Evolutionary conservation across 1,140 invertebrate species (phyloP), one percentile per base, ranked within the genome.

Genomic region (Telenomus remus): DNA sequence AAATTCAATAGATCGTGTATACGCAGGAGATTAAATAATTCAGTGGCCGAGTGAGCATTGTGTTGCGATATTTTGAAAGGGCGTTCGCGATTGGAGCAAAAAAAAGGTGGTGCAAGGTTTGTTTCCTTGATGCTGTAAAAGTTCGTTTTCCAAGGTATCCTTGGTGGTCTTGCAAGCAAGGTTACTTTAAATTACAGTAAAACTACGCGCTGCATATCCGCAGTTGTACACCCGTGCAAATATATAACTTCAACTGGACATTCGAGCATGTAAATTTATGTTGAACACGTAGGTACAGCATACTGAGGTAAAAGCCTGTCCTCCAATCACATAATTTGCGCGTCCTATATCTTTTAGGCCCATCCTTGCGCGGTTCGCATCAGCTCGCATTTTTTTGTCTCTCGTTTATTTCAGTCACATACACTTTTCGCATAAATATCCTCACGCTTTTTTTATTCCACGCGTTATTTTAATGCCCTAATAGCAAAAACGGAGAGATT

Each of bases 241-340:
- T 78, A 69, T 71, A 73, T 76, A 74, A 69, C 68, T 69, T 72
- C 79, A 80, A 71, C 73, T 57, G 69, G 68, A 78, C 68, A 73
- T 63, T 69, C 55, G 59, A 70, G 54, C 78, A 77, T 80, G 76
- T 80, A 79, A 80, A 80, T 81, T 81, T 79, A 81, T 80, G 76
- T 79, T 74, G 59, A 78, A 77, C 68, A 73, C 51, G 76, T 69
- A 71, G 64, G 54, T 74, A 66, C 54, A 69, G 74, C 59, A 73
- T 79, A 69, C 63, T 70, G 65, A 78, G 53, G 55, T 65, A 74
- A 79, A 68, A 66, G 55, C 70, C 63, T 43, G 76, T 81, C 68
- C 72, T 79, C 73, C 77, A 79, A 76, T 76, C 77, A 72, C 77
- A 79, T 79, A 76, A 79, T 76, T 79, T 76, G 69, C 77, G 59